Evolutionary conservation across 2,888 invertebrate species (phyloP).

Genomic region (Allacma fusca): DNA sequence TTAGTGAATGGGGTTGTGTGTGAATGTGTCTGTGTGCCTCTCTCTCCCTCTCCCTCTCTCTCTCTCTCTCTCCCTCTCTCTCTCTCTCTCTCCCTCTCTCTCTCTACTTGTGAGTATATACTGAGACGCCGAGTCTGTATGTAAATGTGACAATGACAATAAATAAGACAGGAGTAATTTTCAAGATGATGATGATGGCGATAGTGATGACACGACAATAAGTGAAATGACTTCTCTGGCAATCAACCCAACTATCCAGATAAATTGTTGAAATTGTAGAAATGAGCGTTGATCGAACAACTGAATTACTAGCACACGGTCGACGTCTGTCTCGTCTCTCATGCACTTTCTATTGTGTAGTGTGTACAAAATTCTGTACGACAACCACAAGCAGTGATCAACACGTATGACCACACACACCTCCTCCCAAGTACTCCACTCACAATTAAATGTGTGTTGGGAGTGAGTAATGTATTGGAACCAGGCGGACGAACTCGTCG

Average conservation of each 20-base stretch:
- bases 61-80: too few species aligned
- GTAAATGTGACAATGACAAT: neutral
- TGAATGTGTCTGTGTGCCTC: too few species aligned
- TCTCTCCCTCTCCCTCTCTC: too few species aligned
- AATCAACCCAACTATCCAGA: neutral
- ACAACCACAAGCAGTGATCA: neutral
- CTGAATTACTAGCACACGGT: neutral
- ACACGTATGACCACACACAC: conserved; percentile 20
- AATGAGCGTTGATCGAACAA: neutral
- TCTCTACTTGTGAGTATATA: too few species aligned
- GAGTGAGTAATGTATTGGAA: neutral
- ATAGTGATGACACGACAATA: conserved; percentile 3
- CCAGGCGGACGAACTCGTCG: conserved; percentile 1
- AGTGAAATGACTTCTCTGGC: neutral
- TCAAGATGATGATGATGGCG: neutral
- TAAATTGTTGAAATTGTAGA: neutral
- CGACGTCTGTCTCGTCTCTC: neutral
- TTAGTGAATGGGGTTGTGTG: too few species aligned
- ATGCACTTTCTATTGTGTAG: neutral
- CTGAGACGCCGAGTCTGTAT: too few species aligned
- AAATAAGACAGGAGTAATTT: conserved; percentile 1
- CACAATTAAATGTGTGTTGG: too few species aligned
- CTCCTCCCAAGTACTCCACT: neutral
- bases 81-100: too few species aligned
- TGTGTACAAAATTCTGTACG: too few species aligned